phyloP scores from a whole-genome alignment of 2,888 invertebrate genomes.

The Zele albiditarsus region DNA sequence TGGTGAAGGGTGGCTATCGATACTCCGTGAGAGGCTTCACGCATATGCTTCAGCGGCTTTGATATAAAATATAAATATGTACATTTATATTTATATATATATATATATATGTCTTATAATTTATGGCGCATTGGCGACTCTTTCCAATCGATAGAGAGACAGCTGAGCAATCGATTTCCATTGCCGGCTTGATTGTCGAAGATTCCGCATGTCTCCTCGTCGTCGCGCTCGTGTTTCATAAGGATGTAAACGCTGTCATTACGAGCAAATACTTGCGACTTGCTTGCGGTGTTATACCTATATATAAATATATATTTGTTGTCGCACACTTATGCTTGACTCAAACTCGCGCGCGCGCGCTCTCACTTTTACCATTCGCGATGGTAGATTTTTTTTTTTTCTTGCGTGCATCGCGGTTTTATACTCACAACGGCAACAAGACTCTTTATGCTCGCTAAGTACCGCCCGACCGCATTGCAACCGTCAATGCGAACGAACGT shows the following conservation, averaged over 20 bases:
- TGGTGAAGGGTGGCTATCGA: slow-evolving; percentile 46
- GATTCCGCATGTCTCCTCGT: slow-evolving; percentile 50
- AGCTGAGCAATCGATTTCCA: slow-evolving; percentile 18
- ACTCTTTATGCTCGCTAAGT: slow-evolving; percentile 50
- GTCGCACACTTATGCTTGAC: slow-evolving; percentile 29
- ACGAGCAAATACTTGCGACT: slow-evolving; percentile 53
- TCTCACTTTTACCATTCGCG: slow-evolving; percentile 5
- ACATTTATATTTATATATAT: neutral
- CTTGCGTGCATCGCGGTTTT: slow-evolving; percentile 14
- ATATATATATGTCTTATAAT: neutral
- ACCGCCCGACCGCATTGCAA: slow-evolving; percentile 50
- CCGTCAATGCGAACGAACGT: slow-evolving; percentile 43
- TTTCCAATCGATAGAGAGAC: slow-evolving; percentile 10
- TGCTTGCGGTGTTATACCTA: slow-evolving; percentile 51
- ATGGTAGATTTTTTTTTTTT: slow-evolving; percentile 5
- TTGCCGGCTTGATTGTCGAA: slow-evolving; percentile 48
- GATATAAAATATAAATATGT: slow-evolving; percentile 19
- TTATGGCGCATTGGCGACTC: neutral
- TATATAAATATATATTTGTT: slow-evolving; percentile 9
- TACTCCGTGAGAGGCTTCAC: slow-evolving; percentile 6
- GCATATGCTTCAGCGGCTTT: slow-evolving; percentile 24
- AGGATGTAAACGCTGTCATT: slow-evolving; percentile 61
- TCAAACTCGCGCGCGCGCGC: neutral
- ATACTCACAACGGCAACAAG: slow-evolving; percentile 43
- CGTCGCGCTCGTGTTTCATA: slow-evolving; percentile 57